Conservation (phyloP, 2,113 vertebrate species). For the Notothenia rossii region DNA sequence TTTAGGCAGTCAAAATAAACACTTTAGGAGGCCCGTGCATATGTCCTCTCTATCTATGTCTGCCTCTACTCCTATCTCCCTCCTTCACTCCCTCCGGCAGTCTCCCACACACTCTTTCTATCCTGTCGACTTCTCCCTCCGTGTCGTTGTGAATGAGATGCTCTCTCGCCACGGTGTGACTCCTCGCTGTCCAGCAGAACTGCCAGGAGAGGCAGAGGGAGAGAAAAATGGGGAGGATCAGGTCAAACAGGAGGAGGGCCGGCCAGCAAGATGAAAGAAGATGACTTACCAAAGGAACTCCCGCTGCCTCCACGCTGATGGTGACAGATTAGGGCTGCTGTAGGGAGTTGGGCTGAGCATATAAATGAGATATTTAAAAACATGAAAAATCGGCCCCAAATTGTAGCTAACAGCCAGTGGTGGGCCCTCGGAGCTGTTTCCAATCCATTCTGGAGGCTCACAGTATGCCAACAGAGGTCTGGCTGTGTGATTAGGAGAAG, state of each 20-base stretch:
- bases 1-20: neutral
- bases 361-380: conserved; percentile 65
- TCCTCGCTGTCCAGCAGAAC: conserved; percentile 13
- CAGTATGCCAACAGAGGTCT: neutral
- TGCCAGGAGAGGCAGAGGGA: conserved; percentile 1
- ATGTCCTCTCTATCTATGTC: conserved; percentile 1
- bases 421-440: conserved; percentile 26
- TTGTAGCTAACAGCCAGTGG: conserved; percentile 43
- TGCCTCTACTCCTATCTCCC: conserved; percentile 2
- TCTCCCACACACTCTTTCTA: conserved; percentile 5
- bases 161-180: conserved; percentile 4
- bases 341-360: conserved; percentile 25
- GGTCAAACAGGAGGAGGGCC: neutral
- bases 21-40: neutral
- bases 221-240: neutral
- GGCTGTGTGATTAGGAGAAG: conserved; percentile 28
- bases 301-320: conserved; percentile 22
- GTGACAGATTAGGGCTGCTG: conserved; percentile 25
- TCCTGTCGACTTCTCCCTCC: conserved; percentile 10
- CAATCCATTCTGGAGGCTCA: conserved; percentile 30
- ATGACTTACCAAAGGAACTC: conserved; percentile 1
- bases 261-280: neutral
- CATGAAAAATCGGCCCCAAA: conserved; percentile 58
- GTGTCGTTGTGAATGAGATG: conserved; percentile 8
- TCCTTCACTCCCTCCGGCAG: conserved; percentile 8